Conservation (phyloP, 2,888 invertebrate genomes). For the Scaptodrosophila latifasciaeformis region DNA sequence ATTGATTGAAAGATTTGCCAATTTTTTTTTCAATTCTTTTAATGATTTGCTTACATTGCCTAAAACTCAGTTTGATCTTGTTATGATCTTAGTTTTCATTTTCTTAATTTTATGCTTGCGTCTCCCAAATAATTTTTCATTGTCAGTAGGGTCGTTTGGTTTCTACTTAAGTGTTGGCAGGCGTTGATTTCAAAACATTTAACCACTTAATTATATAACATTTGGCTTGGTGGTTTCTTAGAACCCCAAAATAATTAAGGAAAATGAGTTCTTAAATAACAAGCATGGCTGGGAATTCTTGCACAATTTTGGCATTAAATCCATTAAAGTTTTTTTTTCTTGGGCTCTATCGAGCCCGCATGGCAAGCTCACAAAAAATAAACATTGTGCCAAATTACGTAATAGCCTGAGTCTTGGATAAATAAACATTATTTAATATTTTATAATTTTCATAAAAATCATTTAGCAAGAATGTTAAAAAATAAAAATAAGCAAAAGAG, state of each 20-base stretch:
- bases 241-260: too few relatives aligned
- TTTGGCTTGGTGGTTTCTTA: too few relatives aligned
- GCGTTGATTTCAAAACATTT: too few relatives aligned
- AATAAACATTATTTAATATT: slow-evolving; percentile 17
- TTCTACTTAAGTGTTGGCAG: too few relatives aligned
- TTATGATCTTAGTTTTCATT: slow-evolving; percentile 6
- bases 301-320: too few relatives aligned
- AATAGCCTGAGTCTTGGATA: slow-evolving; percentile 12
- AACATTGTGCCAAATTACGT: slow-evolving; percentile 2
- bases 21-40: slow-evolving; percentile 8
- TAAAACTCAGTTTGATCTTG: slow-evolving; percentile 3
- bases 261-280: too few relatives aligned
- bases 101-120: not conserved
- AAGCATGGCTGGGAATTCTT: too few relatives aligned
- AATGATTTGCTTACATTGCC: not conserved
- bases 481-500: slow-evolving; percentile 13
- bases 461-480: slow-evolving; percentile 25
- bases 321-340: too few relatives aligned
- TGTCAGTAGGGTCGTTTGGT: too few relatives aligned
- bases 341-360: too few relatives aligned
- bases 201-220: too few relatives aligned
- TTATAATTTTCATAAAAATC: slow-evolving; percentile 39
- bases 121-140: too few relatives aligned
- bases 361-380: slow-evolving; percentile 11
- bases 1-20: not conserved